Evolutionary conservation across 2,888 invertebrate species (phyloP), one percentile per base, ranked within the genome.

Genomic region (Yponomeuta cagnagella): DNA sequence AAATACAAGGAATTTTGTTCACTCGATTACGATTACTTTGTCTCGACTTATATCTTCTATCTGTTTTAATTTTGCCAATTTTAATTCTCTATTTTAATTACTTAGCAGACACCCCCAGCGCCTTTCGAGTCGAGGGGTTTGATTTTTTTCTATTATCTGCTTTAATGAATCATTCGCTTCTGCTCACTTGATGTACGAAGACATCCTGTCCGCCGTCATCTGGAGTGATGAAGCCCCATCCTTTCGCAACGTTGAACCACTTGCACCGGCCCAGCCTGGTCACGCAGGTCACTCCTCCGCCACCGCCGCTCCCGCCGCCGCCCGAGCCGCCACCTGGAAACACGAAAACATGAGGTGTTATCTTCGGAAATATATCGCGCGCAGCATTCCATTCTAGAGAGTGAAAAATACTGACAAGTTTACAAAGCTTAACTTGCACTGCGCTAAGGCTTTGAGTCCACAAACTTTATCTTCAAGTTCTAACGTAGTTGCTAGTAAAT

Each of bases 211-310:
- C 95, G 67, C 96, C 97, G 85, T 98, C 97, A 80, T 96, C 95
- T 68, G 97, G 97, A 74, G 97, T 97, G 82, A 98, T 95, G 90
- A 98, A 98, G 74, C 98, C 98, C 97, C 97, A 98, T 73, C 98
- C 98, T 89, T 98, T 98, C 77, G 97, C 97, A 74, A 98, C 97
- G 90, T 98, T 98, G 91, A 98, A 98, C 98, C 98, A 98, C 93
- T 98, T 98, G 93, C 97, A 98, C 84, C 95, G 95, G 73, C 97
- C 97, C 82, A 94, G 93, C 75, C 96, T 93, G 78, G 94, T 93
- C 78, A 94, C 94, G 74, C 93, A 93, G 75, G 89, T 93, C 74
- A 93, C 93, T 70, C 82, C 74, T 70, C 81, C 81, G 75, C 84
- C 80, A 77, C 80, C 79, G 76, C 80, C 77, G 64, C 82, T 82